Evolutionary conservation across 2,888 invertebrate species (phyloP).

Genomic region (Graphium colonna): DNA sequence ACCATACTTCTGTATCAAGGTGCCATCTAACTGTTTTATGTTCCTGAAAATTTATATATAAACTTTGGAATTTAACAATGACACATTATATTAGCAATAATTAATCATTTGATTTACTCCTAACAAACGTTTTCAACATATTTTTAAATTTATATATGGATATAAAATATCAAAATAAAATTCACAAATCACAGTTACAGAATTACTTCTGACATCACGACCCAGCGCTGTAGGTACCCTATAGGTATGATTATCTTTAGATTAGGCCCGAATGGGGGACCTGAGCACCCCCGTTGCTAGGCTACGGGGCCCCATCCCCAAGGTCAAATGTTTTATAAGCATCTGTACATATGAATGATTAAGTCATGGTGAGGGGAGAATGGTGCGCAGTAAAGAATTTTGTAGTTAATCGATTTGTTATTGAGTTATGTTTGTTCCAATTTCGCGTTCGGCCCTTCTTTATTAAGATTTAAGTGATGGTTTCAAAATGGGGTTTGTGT

Average conservation of each 20-base stretch:
- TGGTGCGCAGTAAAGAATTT: slow-evolving; percentile 28
- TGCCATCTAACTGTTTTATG: too few relatives aligned
- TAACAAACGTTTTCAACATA: too few relatives aligned
- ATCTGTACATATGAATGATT: slow-evolving; percentile 48
- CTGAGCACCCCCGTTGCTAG: slow-evolving; percentile 68
- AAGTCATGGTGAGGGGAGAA: slow-evolving; percentile 54
- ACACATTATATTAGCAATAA: too few relatives aligned
- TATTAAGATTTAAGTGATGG: slow-evolving; percentile 9
- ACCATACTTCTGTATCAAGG: too few relatives aligned
- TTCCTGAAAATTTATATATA: too few relatives aligned
- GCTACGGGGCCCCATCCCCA: slow-evolving; percentile 69
- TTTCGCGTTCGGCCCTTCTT: slow-evolving; percentile 1
- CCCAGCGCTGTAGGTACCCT: slow-evolving; percentile 54
- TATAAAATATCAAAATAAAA: too few relatives aligned
- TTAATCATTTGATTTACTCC: too few relatives aligned
- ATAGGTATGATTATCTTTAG: slow-evolving; percentile 70
- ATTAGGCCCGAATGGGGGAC: slow-evolving; percentile 66
- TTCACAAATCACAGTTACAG: neutral
- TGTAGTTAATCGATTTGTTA: slow-evolving; percentile 24
- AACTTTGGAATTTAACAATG: too few relatives aligned
- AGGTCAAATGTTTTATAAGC: slow-evolving; percentile 69
- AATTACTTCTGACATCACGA: slow-evolving; percentile 50
- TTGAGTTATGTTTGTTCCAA: slow-evolving; percentile 16
- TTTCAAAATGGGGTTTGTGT: slow-evolving; percentile 16
- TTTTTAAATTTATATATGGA: too few relatives aligned